phyloP scores from a whole-genome alignment of 2,888 invertebrate species.

The Drepanosiphum platanoidis region DNA sequence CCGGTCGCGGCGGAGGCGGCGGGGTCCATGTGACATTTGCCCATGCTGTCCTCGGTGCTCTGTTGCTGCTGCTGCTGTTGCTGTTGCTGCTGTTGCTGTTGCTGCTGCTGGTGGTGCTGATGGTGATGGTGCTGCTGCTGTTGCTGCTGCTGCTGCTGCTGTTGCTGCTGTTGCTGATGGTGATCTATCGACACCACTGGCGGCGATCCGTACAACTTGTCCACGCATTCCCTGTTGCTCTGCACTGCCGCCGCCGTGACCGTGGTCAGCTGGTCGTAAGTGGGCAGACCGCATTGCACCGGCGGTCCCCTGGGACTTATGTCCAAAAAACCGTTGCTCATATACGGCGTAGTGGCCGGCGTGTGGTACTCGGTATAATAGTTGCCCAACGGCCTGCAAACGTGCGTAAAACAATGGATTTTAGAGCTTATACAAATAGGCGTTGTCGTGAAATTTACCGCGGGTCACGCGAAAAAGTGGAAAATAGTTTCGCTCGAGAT shows the following conservation, averaged over 20 bases:
- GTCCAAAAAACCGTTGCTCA: conserved; percentile 85
- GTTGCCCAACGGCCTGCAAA: conserved; percentile 82
- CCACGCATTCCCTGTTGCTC: conserved; percentile 69
- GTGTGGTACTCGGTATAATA: conserved; percentile 75
- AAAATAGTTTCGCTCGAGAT: too few relatives aligned
- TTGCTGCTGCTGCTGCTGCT: conserved; percentile 13
- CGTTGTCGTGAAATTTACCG: too few relatives aligned
- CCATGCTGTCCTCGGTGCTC: conserved; percentile 21
- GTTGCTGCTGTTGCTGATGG: conserved; percentile 41
- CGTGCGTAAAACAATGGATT: background rate
- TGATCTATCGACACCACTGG: conserved; percentile 62
- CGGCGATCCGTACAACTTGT: conserved; percentile 67
- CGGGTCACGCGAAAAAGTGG: too few relatives aligned
- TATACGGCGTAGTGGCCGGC: conserved; percentile 75
- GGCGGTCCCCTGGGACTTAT: conserved; percentile 75
- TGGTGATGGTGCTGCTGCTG: conserved; percentile 8
- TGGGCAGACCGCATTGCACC: conserved; percentile 69
- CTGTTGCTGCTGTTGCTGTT: background rate
- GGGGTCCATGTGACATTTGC: conserved; percentile 44
- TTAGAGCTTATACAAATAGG: background rate
- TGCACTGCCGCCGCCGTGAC: conserved; percentile 15
- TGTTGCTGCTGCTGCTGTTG: conserved; percentile 24
- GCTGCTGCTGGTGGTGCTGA: conserved; percentile 1
- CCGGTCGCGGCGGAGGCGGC: conserved; percentile 25
- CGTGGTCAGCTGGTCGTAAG: conserved; percentile 69